These are phyloP conservation scores for Sinodicranocentrus sp. DNA, from an alignment of 2,888 invertebrate species.

Conservation along the genomic window DNA sequence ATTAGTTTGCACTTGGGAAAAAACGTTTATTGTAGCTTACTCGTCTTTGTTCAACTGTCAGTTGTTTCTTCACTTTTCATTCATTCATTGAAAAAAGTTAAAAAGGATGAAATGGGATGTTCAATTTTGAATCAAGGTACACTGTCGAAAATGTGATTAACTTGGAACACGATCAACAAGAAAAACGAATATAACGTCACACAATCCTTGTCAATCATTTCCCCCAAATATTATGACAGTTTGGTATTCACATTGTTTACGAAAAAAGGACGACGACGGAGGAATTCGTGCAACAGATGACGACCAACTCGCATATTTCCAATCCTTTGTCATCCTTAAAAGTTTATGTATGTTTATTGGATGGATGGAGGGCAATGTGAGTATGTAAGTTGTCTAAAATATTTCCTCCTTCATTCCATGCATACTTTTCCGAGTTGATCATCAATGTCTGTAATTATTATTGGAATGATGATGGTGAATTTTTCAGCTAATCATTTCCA, in stretches of 20 bases:
- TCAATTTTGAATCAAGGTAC: background rate
- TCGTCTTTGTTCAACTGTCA: conserved; percentile 1
- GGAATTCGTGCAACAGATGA: background rate
- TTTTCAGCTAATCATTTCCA: conserved; percentile 1
- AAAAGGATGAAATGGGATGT: background rate
- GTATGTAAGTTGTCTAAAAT: background rate
- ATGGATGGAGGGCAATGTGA: no score
- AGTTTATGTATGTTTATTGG: no score
- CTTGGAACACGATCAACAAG: background rate
- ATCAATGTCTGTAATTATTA: background rate
- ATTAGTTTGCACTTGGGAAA: background rate
- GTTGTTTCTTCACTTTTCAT: no score
- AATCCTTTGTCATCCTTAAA: no score
- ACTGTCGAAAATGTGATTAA: background rate
- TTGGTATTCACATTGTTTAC: background rate
- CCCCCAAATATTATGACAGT: conserved; percentile 55
- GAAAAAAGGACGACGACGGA: background rate
- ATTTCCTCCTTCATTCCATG: conserved; percentile 24
- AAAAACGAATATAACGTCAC: background rate
- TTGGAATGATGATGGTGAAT: conserved; percentile 16
- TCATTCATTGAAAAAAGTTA: no score
- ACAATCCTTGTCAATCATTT: conserved; percentile 31
- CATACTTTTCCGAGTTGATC: conserved; percentile 33
- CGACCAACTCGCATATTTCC: background rate
- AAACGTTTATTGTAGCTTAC: background rate